A percentile compares a stretch with the other conserved stretches of the same genome.
Conservation (phyloP, 2,888 invertebrate genomes). For the Schizaphis graminum region DNA sequence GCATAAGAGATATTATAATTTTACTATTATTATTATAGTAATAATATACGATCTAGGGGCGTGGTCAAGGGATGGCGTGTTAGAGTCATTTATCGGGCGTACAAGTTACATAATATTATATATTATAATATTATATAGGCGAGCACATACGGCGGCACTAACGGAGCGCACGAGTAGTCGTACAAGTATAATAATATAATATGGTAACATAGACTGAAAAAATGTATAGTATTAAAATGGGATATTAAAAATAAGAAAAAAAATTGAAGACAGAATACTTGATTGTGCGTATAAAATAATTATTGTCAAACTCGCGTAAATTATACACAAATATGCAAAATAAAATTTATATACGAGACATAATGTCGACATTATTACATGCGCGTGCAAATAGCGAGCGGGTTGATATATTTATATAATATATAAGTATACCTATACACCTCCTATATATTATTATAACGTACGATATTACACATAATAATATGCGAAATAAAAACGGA, state of each 20-base stretch:
- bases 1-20: not conserved
- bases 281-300: not conserved
- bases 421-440: not conserved
- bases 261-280: not conserved
- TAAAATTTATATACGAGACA: conserved; percentile 34
- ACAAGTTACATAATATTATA: not conserved
- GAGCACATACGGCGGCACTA: not conserved
- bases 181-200: not conserved
- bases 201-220: conserved; percentile 14
- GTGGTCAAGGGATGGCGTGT: conserved; percentile 55
- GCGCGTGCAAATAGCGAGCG: not conserved
- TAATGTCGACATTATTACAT: conserved; percentile 2
- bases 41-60: conserved; percentile 34
- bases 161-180: not conserved
- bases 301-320: not conserved
- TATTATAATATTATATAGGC: not conserved
- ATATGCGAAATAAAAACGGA: conserved; percentile 1
- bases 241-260: not conserved
- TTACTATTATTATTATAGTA: not conserved
- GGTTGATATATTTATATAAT: not conserved
- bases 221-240: not conserved
- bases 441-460: conserved; percentile 11
- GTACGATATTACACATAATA: not conserved
- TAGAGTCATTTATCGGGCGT: conserved; percentile 32
- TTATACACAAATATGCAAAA: conserved; percentile 9